A percentile compares a stretch with the other conserved stretches of the same genome.
Evolutionary conservation across 1,140 invertebrate genomes (phyloP).

Genomic region (Akabosia matsudoensis): DNA sequence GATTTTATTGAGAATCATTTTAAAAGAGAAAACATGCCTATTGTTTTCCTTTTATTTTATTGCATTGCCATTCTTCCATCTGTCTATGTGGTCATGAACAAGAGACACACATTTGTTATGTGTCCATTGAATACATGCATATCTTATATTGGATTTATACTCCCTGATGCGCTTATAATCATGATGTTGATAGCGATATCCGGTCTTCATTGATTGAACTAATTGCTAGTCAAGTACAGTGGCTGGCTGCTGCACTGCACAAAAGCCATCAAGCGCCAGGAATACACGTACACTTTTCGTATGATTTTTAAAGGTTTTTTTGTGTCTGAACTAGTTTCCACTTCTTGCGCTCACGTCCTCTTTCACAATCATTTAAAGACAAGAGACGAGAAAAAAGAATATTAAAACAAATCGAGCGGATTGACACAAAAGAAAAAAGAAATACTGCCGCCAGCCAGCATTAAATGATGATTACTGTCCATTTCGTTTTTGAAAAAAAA

Average conservation of each 20-base stretch:
- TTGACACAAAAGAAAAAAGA: neutral
- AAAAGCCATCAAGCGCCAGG: too few species aligned
- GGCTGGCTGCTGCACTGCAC: too few species aligned
- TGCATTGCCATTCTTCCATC: neutral
- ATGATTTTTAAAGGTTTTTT: neutral
- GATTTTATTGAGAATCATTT: conserved; percentile 15
- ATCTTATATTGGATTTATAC: neutral
- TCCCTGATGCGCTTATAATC: neutral
- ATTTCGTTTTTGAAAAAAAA: neutral
- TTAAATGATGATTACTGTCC: neutral
- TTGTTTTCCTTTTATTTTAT: neutral
- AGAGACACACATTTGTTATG: neutral
- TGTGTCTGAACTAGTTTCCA: neutral
- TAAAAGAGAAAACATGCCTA: too few species aligned
- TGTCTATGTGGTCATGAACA: neutral
- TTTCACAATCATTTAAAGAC: neutral
- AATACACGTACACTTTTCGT: neutral
- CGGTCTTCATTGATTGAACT: conserved; percentile 6
- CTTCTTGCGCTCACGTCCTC: neutral
- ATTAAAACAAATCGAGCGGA: neutral
- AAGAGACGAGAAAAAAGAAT: neutral
- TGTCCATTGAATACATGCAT: neutral
- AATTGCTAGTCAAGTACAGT: too few species aligned
- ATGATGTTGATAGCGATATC: neutral
- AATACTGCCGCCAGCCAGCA: neutral